Percentiles rank a stretch among this genome's conserved stretches.
These are phyloP conservation scores for Clivina fossor DNA, from an alignment of 2,888 invertebrate genomes.

Conservation along the genomic window DNA sequence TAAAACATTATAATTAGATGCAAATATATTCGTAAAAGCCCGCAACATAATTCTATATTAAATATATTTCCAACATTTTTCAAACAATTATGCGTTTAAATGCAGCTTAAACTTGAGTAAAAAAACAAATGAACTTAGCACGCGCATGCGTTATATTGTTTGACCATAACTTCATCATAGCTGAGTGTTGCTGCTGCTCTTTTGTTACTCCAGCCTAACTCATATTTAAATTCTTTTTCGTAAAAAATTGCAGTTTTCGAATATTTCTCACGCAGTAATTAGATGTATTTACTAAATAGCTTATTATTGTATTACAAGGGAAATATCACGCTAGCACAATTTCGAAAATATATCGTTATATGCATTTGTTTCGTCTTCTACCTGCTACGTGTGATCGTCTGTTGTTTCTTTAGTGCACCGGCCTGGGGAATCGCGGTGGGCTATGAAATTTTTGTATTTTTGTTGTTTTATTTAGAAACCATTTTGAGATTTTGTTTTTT, in stretches of 20 bases:
- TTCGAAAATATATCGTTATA: neutral
- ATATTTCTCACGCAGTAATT: slow-evolving; percentile 33
- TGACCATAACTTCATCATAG: slow-evolving; percentile 13
- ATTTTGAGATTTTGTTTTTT: too few species aligned
- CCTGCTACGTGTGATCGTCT: too few species aligned
- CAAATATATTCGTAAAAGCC: slow-evolving; percentile 21
- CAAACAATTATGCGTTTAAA: slow-evolving; percentile 4
- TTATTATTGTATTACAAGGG: slow-evolving; percentile 32
- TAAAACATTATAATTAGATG: slow-evolving; percentile 18
- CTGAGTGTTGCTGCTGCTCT: too few species aligned
- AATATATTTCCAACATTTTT: slow-evolving; percentile 14
- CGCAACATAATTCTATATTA: slow-evolving; percentile 13
- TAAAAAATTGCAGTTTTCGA: slow-evolving; percentile 32
- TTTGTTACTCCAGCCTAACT: slow-evolving; percentile 16
- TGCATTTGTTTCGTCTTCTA: too few species aligned
- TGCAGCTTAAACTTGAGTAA: neutral
- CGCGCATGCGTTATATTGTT: slow-evolving; percentile 7
- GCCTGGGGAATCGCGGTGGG: too few species aligned
- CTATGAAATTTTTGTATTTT: too few species aligned
- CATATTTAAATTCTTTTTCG: slow-evolving; percentile 31
- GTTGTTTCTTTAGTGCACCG: too few species aligned
- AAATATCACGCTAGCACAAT: slow-evolving; percentile 30
- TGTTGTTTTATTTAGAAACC: too few species aligned
- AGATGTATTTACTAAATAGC: slow-evolving; percentile 34
- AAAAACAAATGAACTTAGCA: slow-evolving; percentile 1